phyloP scores from a whole-genome alignment of 2,888 invertebrate species.

The Andrena haemorrhoa region DNA sequence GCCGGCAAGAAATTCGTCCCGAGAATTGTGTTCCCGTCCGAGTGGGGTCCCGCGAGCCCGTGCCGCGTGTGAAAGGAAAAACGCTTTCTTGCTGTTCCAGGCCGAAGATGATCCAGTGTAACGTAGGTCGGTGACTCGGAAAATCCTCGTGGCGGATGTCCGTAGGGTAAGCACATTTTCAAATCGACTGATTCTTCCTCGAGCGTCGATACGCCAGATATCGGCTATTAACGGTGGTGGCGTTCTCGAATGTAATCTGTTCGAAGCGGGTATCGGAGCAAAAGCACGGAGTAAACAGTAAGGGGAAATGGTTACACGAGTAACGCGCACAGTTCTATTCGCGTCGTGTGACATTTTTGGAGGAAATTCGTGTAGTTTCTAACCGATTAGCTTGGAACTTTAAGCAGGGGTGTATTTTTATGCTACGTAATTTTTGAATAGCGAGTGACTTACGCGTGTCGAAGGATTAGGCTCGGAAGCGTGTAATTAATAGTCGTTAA shows the following conservation, averaged over 20 bases:
- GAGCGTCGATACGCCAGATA: neutral
- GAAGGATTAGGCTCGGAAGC: neutral
- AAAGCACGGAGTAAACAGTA: neutral
- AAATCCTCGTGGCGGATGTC: slow-evolving; percentile 40
- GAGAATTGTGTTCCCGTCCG: slow-evolving; percentile 16
- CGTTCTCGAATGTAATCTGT: neutral
- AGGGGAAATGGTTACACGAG: no score
- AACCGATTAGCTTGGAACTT: neutral
- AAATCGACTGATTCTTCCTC: neutral
- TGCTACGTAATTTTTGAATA: no score
- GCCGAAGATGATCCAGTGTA: slow-evolving; percentile 46
- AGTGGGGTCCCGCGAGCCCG: neutral
- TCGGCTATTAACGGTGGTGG: neutral
- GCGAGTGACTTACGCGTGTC: neutral
- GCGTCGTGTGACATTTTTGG: neutral
- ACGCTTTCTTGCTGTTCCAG: slow-evolving; percentile 21
- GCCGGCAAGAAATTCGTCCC: slow-evolving; percentile 1
- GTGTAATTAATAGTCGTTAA: neutral
- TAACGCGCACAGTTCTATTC: no score
- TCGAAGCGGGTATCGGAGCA: neutral
- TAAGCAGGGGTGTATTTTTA: no score
- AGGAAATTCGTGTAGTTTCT: neutral
- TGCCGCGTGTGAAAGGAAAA: slow-evolving; percentile 41
- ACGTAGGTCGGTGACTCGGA: slow-evolving; percentile 47
- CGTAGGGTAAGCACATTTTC: slow-evolving; percentile 37